These are phyloP conservation scores for Artemia sp. DNA, from an alignment of 2,888 invertebrate genomes.

Conservation along the genomic window DNA sequence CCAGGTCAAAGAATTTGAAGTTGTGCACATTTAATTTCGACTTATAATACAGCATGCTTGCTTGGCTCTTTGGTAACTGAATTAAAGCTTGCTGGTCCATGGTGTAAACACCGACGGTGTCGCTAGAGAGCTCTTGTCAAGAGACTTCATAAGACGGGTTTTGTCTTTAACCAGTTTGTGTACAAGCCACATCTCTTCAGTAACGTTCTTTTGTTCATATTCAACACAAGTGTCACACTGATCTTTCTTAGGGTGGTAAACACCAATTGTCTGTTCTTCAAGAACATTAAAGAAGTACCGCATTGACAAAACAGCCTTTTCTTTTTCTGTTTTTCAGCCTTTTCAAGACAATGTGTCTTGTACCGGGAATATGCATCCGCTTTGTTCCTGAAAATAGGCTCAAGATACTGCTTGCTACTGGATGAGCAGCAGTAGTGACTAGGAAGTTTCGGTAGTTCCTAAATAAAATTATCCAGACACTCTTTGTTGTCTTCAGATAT, in stretches of 20 bases:
- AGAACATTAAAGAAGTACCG: slow-evolving; percentile 3
- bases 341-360: background rate
- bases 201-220: slow-evolving; percentile 22
- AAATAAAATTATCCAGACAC: background rate
- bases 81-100: slow-evolving; percentile 1
- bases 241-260: slow-evolving; percentile 24
- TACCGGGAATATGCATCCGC: background rate
- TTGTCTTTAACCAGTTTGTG: no score
- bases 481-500: background rate
- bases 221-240: slow-evolving; percentile 25
- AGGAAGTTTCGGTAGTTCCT: slow-evolving; percentile 13
- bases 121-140: slow-evolving; percentile 1
- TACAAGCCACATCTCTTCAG: slow-evolving; percentile 18
- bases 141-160: background rate
- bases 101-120: background rate
- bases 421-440: slow-evolving; percentile 5
- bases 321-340: no score
- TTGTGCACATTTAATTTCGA: slow-evolving; percentile 28
- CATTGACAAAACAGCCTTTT: background rate
- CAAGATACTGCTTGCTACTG: background rate
- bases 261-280: background rate
- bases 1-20: slow-evolving; percentile 28
- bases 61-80: slow-evolving; percentile 6
- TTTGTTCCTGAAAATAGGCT: no score
- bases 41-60: background rate